These are phyloP conservation scores for Apis cerana DNA, from an alignment of 1,140 invertebrate species.

Conservation along the genomic window DNA sequence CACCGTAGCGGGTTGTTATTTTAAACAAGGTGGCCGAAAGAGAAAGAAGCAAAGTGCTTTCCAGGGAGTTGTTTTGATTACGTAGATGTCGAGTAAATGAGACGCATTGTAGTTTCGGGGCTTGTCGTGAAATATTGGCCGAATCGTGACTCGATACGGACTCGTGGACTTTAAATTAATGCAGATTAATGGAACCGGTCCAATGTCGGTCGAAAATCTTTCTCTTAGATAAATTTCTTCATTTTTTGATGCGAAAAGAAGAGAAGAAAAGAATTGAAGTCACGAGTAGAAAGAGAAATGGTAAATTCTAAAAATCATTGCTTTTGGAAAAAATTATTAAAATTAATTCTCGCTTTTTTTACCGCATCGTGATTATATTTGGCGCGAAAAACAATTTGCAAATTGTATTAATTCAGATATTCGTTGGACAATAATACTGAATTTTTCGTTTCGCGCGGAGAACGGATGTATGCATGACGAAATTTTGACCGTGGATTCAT, in stretches of 20 bases:
- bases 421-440: too few species aligned
- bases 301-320: not conserved
- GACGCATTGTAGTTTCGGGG: slow-evolving; percentile 14
- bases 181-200: not conserved
- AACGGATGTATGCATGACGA: too few species aligned
- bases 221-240: too few species aligned
- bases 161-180: slow-evolving; percentile 2
- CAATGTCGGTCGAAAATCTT: not conserved
- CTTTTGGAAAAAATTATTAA: too few species aligned
- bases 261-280: not conserved
- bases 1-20: not conserved
- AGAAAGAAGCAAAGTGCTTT: slow-evolving; percentile 10
- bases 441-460: too few species aligned
- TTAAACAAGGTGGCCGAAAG: not conserved
- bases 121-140: slow-evolving; percentile 25
- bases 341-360: too few species aligned
- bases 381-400: too few species aligned
- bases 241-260: not conserved
- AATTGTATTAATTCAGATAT: too few species aligned
- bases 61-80: slow-evolving; percentile 33
- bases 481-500: not conserved
- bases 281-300: not conserved
- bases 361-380: too few species aligned
- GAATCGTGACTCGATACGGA: slow-evolving; percentile 3
- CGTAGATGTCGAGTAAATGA: slow-evolving; percentile 14